Percentiles rank a stretch among this genome's conserved stretches.
Conservation (phyloP, 2,888 invertebrate species). For the Ochlodes sylvanus region DNA sequence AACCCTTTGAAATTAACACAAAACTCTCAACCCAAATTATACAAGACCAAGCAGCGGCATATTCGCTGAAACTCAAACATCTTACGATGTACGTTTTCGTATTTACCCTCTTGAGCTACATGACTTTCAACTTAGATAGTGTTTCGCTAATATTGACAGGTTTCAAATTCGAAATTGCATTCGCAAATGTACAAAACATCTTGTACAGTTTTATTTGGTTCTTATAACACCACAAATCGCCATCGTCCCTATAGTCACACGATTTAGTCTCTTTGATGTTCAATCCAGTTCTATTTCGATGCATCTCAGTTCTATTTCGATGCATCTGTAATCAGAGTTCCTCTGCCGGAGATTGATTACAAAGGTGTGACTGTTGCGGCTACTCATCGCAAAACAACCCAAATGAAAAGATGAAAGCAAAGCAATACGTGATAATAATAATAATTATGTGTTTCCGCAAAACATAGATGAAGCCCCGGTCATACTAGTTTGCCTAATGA, state of each 20-base stretch:
- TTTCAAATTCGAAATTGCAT: not conserved
- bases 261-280: not conserved
- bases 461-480: too few species aligned
- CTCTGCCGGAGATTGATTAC: not conserved
- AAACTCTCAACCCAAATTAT: not conserved
- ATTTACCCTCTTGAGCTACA: not conserved
- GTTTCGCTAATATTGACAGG: not conserved
- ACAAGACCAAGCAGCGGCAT: not conserved
- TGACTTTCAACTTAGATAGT: constrained; percentile 3
- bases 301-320: not conserved
- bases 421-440: too few species aligned
- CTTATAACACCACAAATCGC: not conserved
- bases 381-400: too few species aligned
- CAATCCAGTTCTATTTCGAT: not conserved
- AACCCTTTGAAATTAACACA: not conserved
- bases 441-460: too few species aligned
- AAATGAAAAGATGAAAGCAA: too few species aligned
- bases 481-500: too few species aligned
- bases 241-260: not conserved
- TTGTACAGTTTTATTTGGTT: not conserved
- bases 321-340: not conserved
- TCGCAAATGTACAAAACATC: not conserved
- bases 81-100: not conserved
- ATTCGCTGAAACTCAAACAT: not conserved
- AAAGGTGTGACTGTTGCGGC: too few species aligned